Percentiles rank a stretch among this genome's conserved stretches.
Evolutionary conservation across 1,140 invertebrate genomes (phyloP).

Genomic region (Helicoverpa armigera): DNA sequence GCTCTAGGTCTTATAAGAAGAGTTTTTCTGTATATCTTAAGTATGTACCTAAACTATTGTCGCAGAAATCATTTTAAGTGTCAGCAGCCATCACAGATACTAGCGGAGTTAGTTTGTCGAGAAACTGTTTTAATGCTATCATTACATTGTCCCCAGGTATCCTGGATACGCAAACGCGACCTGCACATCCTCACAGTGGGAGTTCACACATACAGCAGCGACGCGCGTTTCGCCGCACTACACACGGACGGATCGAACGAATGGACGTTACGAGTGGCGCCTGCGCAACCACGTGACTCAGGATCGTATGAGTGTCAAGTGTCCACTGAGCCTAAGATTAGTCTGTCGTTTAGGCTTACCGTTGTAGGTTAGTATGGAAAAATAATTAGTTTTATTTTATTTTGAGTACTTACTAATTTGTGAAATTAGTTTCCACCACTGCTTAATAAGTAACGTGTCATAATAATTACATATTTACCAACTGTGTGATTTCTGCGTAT

Average conservation of each 20-base stretch:
- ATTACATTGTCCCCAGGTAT: slow-evolving; percentile 86
- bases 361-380: slow-evolving; percentile 91
- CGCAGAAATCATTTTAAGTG: no score
- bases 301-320: slow-evolving; percentile 95
- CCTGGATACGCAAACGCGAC: slow-evolving; percentile 92
- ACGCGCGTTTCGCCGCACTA: slow-evolving; percentile 92
- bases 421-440: no score
- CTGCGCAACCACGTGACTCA: slow-evolving; percentile 92
- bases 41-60: no score
- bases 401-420: background rate
- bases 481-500: no score
- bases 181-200: slow-evolving; percentile 92
- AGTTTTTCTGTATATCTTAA: no score
- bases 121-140: no score
- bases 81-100: no score
- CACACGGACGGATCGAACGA: slow-evolving; percentile 95
- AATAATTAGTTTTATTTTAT: background rate
- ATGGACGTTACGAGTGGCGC: slow-evolving; percentile 94
- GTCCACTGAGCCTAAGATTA: slow-evolving; percentile 95
- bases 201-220: slow-evolving; percentile 91
- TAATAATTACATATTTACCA: background rate
- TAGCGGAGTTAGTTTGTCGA: no score
- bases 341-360: slow-evolving; percentile 92
- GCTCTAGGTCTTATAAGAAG: no score
- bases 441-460: background rate